Percentiles rank a stretch among this genome's conserved stretches.
Conservation (phyloP, 1,140 invertebrate species). For the Leptinotarsa defecta region DNA sequence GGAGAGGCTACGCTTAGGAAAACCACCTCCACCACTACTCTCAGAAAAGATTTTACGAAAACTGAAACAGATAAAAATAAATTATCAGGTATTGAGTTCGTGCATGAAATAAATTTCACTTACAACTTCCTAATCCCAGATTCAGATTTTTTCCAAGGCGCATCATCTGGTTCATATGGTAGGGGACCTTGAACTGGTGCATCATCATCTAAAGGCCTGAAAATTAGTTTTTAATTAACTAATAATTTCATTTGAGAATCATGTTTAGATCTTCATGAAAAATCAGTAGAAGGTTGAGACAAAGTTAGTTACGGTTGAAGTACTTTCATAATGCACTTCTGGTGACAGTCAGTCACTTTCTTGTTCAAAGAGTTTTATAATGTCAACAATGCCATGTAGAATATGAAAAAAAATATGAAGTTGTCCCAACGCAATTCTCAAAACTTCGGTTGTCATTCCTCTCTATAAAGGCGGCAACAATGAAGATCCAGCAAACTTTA, state of each 20-base stretch:
- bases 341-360: not conserved
- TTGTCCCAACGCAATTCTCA: too few species aligned
- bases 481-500: too few species aligned
- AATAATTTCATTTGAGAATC: not conserved
- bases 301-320: not conserved
- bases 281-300: too few species aligned
- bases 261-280: too few species aligned
- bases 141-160: conserved; percentile 84
- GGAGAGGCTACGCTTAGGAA: conserved; percentile 72
- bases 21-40: conserved; percentile 63
- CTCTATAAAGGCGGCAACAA: too few species aligned
- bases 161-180: conserved; percentile 94
- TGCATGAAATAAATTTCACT: conserved; percentile 57
- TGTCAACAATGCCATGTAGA: too few species aligned
- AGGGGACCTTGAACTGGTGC: conserved; percentile 93
- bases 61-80: conserved; percentile 56
- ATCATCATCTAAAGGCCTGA: conserved; percentile 70
- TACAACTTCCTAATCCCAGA: conserved; percentile 94
- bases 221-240: conserved; percentile 35
- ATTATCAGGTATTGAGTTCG: not conserved
- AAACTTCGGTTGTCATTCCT: too few species aligned
- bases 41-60: conserved; percentile 75
- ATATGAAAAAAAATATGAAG: too few species aligned
- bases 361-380: too few species aligned
- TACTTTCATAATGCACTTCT: not conserved